Base-by-base conservation (phyloP, 2,113 vertebrate genomes). In the Ciconia boyciana region DNA sequence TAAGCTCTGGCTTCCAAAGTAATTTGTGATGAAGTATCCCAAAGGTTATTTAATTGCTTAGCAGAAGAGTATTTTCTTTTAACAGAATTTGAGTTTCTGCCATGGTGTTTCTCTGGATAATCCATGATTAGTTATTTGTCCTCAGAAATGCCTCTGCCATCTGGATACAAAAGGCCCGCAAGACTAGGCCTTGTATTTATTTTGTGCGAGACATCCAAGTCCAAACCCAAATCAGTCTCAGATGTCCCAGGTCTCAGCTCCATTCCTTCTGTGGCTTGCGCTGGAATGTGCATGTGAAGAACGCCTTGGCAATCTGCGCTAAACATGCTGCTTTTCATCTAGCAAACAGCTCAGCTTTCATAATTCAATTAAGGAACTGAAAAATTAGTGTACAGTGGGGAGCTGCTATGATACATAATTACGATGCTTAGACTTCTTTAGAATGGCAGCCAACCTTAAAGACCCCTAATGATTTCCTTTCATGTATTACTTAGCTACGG, bases 321-420 rank as follows among this genome's bases (percentile, higher is more conserved):
- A 24, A 94, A 83, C 93, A 68, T 16, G 81, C 84, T 94, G 96
- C 93, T 95, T 91, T 83, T 85, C 91, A 82, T 95, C 93, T 94
- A 29, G 8, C 84, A 58, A 91, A 79, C 69, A 94, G 92, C 91
- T 94, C 93, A 69, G 80, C 87, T 95, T 89, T 74, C 87, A 24
- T 76, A 94, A 93, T 91, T 94, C 94, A 91, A 77, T 90, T 87
- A 93, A 57, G 81, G 81, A 76, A 69, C 80, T 91, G 91, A 57
- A 85, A 91, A 95, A 91, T 84, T 29, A 87, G 49, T 7, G 80
- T 91, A 41, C 61, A 25, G 44, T 69, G 91, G 87, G 85, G 77
- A 95, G 66, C 81, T 84, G 77, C 60, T 68, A 44, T 28, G 87
- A 77, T 65, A 65, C 58, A 65, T 62, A 72, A 72, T 77, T n/a